phyloP scores from a whole-genome alignment of 2,113 vertebrate species.

The Eonycteris spelaea region DNA sequence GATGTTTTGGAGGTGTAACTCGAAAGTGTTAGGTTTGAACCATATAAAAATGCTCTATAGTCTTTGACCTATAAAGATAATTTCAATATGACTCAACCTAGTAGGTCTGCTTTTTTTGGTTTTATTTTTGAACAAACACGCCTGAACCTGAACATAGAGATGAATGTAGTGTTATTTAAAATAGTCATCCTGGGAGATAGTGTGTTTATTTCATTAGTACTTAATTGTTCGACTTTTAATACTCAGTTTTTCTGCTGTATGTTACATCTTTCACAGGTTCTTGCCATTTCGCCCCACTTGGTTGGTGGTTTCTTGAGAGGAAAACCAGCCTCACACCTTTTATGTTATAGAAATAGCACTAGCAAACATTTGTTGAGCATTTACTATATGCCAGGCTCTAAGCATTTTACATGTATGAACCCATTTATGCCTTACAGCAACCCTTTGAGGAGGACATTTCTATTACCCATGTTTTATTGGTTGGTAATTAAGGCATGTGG shows the following conservation, averaged over 20 bases:
- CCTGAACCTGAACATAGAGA: neutral
- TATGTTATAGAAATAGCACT: neutral
- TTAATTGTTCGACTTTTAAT: slow-evolving; percentile 32
- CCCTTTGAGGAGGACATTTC: neutral
- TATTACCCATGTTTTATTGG: neutral
- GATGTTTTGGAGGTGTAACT: neutral
- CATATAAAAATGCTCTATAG: neutral
- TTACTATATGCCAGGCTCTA: neutral
- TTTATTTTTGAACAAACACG: neutral
- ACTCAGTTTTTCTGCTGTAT: slow-evolving; percentile 7
- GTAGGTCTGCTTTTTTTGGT: neutral
- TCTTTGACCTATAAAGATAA: neutral
- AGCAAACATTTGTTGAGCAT: neutral
- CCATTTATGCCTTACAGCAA: neutral
- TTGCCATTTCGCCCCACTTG: neutral
- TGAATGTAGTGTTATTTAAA: slow-evolving; percentile 12
- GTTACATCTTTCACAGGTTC: neutral
- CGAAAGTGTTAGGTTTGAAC: neutral
- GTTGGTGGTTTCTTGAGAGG: neutral
- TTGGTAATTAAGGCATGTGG: neutral
- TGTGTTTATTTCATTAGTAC: neutral
- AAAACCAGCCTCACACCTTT: neutral
- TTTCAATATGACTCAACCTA: neutral
- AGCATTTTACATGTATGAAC: neutral
- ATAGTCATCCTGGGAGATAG: neutral